Conservation (phyloP, 1,140 invertebrate species). For the Drosophila takahashii region DNA sequence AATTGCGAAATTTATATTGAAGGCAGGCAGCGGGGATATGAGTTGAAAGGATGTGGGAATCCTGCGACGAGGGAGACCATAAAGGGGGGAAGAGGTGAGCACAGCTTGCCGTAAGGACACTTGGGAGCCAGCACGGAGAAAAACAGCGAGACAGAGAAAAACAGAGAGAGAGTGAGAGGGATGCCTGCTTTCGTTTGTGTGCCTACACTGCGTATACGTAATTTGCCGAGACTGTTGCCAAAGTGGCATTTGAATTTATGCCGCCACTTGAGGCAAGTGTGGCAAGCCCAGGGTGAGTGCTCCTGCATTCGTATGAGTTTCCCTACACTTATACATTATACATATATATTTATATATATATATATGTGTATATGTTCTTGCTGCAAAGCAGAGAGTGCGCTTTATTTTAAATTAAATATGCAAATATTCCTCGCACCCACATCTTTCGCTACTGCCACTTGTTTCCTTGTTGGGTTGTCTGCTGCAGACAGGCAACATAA, state of each 20-base stretch:
- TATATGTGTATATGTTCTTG: slow-evolving; percentile 2
- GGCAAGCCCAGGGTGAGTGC: slow-evolving; percentile 39
- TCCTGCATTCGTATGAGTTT: slow-evolving; percentile 18
- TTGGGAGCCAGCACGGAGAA: slow-evolving; percentile 45
- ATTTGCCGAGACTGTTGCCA: slow-evolving; percentile 71
- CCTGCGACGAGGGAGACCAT: background rate
- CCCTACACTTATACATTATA: background rate
- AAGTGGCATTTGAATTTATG: slow-evolving; percentile 82
- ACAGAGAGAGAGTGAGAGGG: slow-evolving; percentile 8
- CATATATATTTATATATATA: background rate
- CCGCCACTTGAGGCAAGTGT: slow-evolving; percentile 74
- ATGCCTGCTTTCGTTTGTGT: slow-evolving; percentile 19
- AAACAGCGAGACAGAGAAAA: slow-evolving; percentile 8
- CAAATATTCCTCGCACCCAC: slow-evolving; percentile 51
- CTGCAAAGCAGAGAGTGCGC: slow-evolving; percentile 36
- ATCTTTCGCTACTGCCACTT: slow-evolving; percentile 7
- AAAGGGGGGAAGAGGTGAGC: background rate
- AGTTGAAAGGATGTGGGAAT: background rate
- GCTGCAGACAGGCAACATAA: slow-evolving; percentile 65
- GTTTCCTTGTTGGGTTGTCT: slow-evolving; percentile 21
- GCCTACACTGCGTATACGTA: slow-evolving; percentile 73
- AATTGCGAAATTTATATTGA: slow-evolving; percentile 58
- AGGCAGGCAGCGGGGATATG: slow-evolving; percentile 5
- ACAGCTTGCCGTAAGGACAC: slow-evolving; percentile 41
- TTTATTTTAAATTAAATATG: slow-evolving; percentile 77